Percentiles rank a stretch among this genome's conserved stretches.
phyloP scores from a whole-genome alignment of 2,888 invertebrate species.

The Argyresthia goedartella region DNA sequence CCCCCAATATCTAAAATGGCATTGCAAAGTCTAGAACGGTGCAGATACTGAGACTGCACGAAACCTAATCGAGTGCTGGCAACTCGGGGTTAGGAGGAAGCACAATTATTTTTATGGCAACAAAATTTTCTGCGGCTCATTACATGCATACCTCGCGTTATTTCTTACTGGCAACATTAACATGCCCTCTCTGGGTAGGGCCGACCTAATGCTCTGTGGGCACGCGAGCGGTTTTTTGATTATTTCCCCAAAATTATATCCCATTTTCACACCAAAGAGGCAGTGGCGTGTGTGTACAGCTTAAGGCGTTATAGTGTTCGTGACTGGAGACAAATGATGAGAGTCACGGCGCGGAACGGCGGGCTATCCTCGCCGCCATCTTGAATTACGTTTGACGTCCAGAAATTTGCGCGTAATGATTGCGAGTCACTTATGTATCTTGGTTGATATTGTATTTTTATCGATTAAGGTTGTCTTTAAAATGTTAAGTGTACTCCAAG shows the following conservation, averaged over 20 bases:
- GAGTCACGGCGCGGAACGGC: slow-evolving; percentile 19
- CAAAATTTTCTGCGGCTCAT: slow-evolving; percentile 69
- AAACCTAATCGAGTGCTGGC: slow-evolving; percentile 39
- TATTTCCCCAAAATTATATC: slow-evolving; percentile 66
- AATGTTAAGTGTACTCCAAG: too few relatives aligned
- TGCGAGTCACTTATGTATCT: too few relatives aligned
- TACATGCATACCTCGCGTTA: slow-evolving; percentile 59
- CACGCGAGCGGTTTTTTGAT: slow-evolving; percentile 67
- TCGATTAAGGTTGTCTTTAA: too few relatives aligned
- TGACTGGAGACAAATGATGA: slow-evolving; percentile 49
- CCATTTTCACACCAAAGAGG: slow-evolving; percentile 61
- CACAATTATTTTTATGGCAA: slow-evolving; percentile 69
- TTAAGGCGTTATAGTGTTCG: slow-evolving; percentile 42
- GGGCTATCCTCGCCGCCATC: slow-evolving; percentile 26
- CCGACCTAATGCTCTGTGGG: slow-evolving; percentile 57
- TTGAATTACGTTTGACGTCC: slow-evolving; percentile 12
- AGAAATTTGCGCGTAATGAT: background rate
- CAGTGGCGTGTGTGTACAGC: slow-evolving; percentile 36
- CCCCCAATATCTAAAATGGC: too few relatives aligned
- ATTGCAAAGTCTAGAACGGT: too few relatives aligned
- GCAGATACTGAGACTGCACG: background rate
- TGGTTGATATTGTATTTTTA: too few relatives aligned
- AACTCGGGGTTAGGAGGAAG: slow-evolving; percentile 41
- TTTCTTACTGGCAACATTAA: slow-evolving; percentile 58
- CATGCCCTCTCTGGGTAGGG: slow-evolving; percentile 55